Percentiles rank a stretch among this genome's conserved stretches.
phyloP scores from a whole-genome alignment of 2,797 vertebrate species.

The Platyrinchus mystaceus region DNA sequence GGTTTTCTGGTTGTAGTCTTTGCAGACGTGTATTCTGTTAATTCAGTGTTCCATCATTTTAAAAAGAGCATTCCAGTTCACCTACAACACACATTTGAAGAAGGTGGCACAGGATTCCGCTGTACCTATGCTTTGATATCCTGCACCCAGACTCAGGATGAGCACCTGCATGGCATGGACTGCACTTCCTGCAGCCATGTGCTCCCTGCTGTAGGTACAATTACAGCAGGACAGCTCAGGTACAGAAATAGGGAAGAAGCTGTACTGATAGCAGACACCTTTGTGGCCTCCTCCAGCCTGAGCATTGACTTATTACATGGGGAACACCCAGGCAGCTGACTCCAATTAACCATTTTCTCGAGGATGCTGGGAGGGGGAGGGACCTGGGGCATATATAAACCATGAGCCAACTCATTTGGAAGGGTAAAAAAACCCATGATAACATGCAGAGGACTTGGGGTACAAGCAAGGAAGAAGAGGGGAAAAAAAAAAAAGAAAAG shows the following conservation, averaged over 20 bases:
- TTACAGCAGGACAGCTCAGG: not conserved
- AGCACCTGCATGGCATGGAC: not conserved
- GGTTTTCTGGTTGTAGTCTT: not conserved
- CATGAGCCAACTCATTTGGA: not conserved
- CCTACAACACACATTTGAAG: not conserved
- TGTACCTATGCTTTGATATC: not conserved
- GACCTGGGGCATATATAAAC: not conserved
- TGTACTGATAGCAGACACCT: not conserved
- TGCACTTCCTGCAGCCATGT: not conserved
- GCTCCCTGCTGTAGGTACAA: not conserved
- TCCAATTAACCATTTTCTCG: not conserved
- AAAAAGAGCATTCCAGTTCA: slow-evolving; percentile 42
- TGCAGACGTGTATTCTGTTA: not conserved
- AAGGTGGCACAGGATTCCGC: not conserved
- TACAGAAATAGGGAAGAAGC: not conserved
- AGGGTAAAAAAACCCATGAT: not conserved
- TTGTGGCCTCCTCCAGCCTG: not conserved
- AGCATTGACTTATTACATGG: not conserved
- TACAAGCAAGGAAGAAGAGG: not conserved
- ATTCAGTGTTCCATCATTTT: not conserved
- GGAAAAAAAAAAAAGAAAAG: not conserved
- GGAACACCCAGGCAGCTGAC: slow-evolving; percentile 1
- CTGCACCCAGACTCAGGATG: not conserved
- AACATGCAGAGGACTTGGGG: not conserved
- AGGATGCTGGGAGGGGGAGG: not conserved